Evolutionary conservation across 2,888 invertebrate species (phyloP).

Genomic region (Auanema sp.): DNA sequence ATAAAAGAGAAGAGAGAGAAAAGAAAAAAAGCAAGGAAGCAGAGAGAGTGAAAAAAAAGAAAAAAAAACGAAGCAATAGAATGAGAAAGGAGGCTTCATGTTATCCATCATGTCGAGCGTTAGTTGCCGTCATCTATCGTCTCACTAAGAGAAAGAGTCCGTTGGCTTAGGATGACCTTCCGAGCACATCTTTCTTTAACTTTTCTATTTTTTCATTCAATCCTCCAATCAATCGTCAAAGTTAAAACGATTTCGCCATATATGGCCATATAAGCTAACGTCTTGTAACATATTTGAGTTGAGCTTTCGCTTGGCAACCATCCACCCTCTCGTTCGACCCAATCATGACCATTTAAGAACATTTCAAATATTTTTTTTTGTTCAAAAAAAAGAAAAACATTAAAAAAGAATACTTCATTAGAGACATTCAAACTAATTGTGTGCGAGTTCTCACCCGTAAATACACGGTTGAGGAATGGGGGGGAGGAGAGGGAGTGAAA

Average conservation of each 20-base stretch:
- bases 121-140: too few species aligned
- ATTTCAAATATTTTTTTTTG: slow-evolving; percentile 1
- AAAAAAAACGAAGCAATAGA: slow-evolving; percentile 4
- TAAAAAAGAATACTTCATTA: background rate
- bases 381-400: slow-evolving; percentile 5
- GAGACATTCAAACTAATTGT: slow-evolving; percentile 5
- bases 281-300: background rate
- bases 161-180: background rate
- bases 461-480: too few species aligned
- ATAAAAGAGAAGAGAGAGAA: slow-evolving; percentile 76
- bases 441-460: background rate
- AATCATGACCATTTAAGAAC: background rate
- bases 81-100: background rate
- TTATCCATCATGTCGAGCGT: too few species aligned
- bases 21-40: slow-evolving; percentile 64
- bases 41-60: slow-evolving; percentile 14
- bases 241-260: background rate
- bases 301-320: background rate
- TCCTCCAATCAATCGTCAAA: slow-evolving; percentile 3
- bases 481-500: too few species aligned
- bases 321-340: slow-evolving; percentile 4
- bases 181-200: background rate
- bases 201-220: background rate
- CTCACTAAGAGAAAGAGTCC: background rate
- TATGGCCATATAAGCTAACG: background rate